A percentile compares a stretch with the other conserved stretches of the same genome.
These are phyloP conservation scores for Pipistrellus pygmaeus DNA, from an alignment of 2,797 vertebrate species.

Conservation along the genomic window DNA sequence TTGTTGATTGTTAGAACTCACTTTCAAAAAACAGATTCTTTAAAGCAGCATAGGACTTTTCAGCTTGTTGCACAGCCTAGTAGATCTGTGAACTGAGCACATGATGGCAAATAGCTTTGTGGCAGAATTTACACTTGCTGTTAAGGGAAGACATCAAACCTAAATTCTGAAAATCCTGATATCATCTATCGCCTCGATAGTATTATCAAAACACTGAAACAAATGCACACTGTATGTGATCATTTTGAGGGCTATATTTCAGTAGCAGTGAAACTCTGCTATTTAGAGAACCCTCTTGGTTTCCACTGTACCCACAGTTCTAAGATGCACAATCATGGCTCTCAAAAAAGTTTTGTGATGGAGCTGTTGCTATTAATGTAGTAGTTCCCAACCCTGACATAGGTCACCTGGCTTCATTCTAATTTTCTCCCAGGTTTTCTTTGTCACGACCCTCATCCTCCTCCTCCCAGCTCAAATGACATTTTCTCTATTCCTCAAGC, in stretches of 20 bases:
- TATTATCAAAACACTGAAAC: not conserved
- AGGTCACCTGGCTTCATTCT: not conserved
- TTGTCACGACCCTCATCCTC: not conserved
- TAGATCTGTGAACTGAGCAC: not conserved
- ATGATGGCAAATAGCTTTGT: not conserved
- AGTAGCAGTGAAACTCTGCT: not conserved
- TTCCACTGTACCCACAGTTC: not conserved
- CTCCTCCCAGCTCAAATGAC: not conserved
- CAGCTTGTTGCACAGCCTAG: not conserved
- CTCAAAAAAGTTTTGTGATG: not conserved
- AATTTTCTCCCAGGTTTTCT: not conserved
- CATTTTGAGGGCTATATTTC: not conserved
- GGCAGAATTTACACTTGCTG: not conserved
- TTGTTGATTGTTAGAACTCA: not conserved
- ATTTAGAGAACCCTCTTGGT: not conserved
- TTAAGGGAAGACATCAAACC: not conserved
- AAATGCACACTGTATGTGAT: not conserved
- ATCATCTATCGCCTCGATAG: not conserved
- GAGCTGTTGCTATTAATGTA: not conserved
- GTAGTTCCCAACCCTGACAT: not conserved
- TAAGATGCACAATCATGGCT: not conserved
- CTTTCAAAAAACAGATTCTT: not conserved
- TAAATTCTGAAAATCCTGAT: constrained; percentile 3
- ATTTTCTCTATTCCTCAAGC: not conserved
- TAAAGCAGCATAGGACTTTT: not conserved